Base-by-base conservation (phyloP, 2,888 invertebrate species). In the Tupiocoris notatus region DNA sequence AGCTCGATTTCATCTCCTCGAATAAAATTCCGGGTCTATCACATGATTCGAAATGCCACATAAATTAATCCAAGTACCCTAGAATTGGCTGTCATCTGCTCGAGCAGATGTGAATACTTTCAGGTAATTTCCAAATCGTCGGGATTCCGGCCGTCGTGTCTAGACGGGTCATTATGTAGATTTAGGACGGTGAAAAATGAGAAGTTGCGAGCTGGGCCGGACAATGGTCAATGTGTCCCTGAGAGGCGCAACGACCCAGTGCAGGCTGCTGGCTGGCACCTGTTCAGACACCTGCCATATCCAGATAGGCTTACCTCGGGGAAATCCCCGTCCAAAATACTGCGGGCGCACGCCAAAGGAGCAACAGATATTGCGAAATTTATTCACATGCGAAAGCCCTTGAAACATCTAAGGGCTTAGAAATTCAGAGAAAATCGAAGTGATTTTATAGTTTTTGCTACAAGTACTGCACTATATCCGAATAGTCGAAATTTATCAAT, bases 271-370 rank as follows among this genome's bases (percentile, higher is more conserved):
- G 6, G 25, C 25, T 65, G 65, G 66, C 66, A 66, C 66, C 66
- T 66, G 66, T 54, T 54, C 66, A 66, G 54, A 54, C 66, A 66
- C 66, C 66, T 66, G 66, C 54, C 54, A 64, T 24, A 9, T 66
- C 39, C 39, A 39, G 39, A 39, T 39, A 39, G 6, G 12, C 6
- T 39, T 12, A 12, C 3, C 39, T 39, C 12, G 39, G 39, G 39
- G 39, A 39, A 39, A 39, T 39, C 39, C 39, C 39, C 39, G 3
- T 39, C 39, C 6, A 12, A 39, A 39, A 39, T 7, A 12, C 3
- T 39, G 39, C 39, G 39, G 39, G 39, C 39, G 39, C 39, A 39
- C 39, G 39, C 39, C 39, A 39, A 39, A 39, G 12, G 12, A 3
- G 12, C 39, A 12, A 39, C 39, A 39, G n/a, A n/a, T 39, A 3